Percentiles rank a stretch among this genome's conserved stretches.
Evolutionary conservation across 2,888 invertebrate species (phyloP).

Genomic region (Tricholauxania praeusta): DNA sequence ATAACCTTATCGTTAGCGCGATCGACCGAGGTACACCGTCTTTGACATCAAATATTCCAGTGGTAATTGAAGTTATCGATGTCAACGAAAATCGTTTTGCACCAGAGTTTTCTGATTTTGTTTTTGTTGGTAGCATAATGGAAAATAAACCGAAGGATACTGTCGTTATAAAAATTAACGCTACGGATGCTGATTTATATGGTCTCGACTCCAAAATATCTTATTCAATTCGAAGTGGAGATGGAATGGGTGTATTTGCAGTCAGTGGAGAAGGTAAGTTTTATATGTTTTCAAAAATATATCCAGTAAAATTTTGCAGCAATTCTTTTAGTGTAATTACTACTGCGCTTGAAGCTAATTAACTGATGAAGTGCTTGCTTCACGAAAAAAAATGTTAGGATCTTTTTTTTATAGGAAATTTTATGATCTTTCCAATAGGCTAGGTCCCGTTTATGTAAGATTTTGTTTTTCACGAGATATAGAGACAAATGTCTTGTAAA

Average conservation of each 20-base stretch:
- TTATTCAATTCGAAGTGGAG: conserved; percentile 89
- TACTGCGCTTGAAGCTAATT: no score
- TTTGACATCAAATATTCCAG: conserved; percentile 81
- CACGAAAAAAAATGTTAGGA: no score
- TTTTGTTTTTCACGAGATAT: no score
- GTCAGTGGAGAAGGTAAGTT: conserved; percentile 87
- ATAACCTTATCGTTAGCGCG: conserved; percentile 87
- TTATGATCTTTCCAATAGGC: no score
- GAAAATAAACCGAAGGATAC: conserved; percentile 87
- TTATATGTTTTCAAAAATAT: neutral
- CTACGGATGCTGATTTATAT: conserved; percentile 83
- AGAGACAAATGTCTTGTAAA: no score
- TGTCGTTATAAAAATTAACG: conserved; percentile 81
- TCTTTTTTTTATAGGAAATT: no score
- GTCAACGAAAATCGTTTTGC: conserved; percentile 93
- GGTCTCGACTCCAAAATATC: conserved; percentile 85
- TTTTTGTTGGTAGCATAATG: conserved; percentile 78
- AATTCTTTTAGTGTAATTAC: no score
- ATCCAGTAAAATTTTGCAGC: neutral
- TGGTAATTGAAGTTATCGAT: conserved; percentile 90
- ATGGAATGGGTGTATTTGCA: conserved; percentile 91
- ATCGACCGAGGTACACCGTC: conserved; percentile 88
- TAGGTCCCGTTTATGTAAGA: no score
- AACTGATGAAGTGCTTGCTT: no score
- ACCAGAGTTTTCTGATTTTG: conserved; percentile 86